Base-by-base conservation (phyloP, 1,140 invertebrate species). In the Drosophila setifemur region DNA sequence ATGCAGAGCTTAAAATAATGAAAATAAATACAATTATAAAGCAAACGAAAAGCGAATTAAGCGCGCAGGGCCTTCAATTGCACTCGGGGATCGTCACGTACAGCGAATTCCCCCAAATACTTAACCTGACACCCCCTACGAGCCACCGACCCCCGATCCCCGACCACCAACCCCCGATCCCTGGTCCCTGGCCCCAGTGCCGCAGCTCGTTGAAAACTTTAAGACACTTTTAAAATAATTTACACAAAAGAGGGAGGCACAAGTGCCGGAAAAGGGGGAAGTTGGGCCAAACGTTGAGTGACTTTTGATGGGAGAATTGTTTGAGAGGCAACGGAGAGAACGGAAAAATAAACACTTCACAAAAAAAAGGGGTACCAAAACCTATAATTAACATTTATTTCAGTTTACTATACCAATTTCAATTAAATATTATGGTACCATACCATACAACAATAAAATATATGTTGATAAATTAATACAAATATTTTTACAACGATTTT, bases 201-300 rank as follows among this genome's bases (percentile, higher is more conserved):
- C 28, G 26, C 39, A 73, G 39, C 45, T 61, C 16, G 70, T 21
- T 54, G 45, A 47, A 63, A 81, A 81, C 66, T 81, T 81, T 69
- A 72, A 61, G 68, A 75, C 71, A 81, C 67, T 81, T 81, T 81
- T 71, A 67, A 81, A 81, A 81, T 81, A 81, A 81, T 81, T 81
- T 72, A 49, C 53, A 57, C 47, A 37, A 55, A 53, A 37, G 35
- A 16, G 12, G 16, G 44, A 18, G 49, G 21, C 19, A 4, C 26
- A 16, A 37, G 54, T 19, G 25, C 4, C n/a, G 8, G 28, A 43
- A 14, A 6, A 21, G 1, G 23, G 21, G 28, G 37, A 18, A 9
- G 50, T 6, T 42, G 60, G 55, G 25, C 9, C 48, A 19, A 40
- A 29, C 45, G 45, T 57, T 72, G 66, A 81, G 60, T 81, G 76